Evolutionary conservation across 2,797 vertebrate species (phyloP), one percentile per base, ranked within the genome.

Genomic region (Microctenopoma lineatum): DNA sequence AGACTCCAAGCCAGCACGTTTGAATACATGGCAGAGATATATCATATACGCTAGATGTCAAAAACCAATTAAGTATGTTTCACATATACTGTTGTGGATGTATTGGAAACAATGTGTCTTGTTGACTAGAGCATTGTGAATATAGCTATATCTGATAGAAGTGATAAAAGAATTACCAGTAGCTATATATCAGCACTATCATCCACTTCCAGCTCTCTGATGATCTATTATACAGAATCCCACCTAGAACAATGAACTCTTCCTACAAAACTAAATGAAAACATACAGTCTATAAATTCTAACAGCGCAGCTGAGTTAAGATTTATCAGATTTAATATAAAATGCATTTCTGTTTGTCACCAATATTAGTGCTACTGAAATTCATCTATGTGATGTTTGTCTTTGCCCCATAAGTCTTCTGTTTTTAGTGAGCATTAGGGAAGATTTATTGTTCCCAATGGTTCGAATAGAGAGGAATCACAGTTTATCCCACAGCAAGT

Each of bases 401-500:
- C 41, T 60, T 63, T 50, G 26, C 6, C 34, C 57, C 53, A 57
- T 26, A 71, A 60, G 73, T 52, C 50, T 59, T 73, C 27, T n/a
- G 39, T 60, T 74, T 51, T 60, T 44, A 41, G 44, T 4, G 44
- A 61, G 70, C 62, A 60, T 66, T 44, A 63, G 58, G 12, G n/a
- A 59, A 77, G 58, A 86, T 66, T 36, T 64, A 80, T 77, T 69
- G 62, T 63, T 70, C 61, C 45, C 67, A 1, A 2, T 67, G 27
- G 52, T 65, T 50, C 34, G 46, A 63, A 56, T 60, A 60, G 44
- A 70, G 63, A 60, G 51, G 54, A 79, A 52, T 61, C 52, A 62
- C 47, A 72, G 62, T 79, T 83, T 63, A 71, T 73, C 54, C 52
- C 38, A 60, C 48, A 70, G 46, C 76, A 62, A 84, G 60, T 72